A percentile compares a stretch with the other conserved stretches of the same genome.
These are phyloP conservation scores for Ophion obscuratus DNA, from an alignment of 2,888 invertebrate genomes.

Conservation along the genomic window DNA sequence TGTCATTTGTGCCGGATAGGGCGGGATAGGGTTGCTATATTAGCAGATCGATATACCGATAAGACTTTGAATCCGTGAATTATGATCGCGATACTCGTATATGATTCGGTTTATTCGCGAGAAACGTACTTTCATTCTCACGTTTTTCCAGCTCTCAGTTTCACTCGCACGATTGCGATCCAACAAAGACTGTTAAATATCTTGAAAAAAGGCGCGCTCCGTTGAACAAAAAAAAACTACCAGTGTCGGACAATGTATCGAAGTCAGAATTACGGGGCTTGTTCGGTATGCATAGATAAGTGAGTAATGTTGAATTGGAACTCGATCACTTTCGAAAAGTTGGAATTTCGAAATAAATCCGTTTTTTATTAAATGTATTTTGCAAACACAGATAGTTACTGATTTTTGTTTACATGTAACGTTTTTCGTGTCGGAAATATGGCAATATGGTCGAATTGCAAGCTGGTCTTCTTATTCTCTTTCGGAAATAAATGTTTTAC, in stretches of 20 bases:
- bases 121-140: constrained; percentile 1
- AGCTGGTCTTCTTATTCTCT: too few species aligned
- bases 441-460: too few species aligned
- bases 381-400: not conserved
- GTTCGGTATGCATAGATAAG: not conserved
- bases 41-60: constrained; percentile 56
- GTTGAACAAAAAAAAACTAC: not conserved
- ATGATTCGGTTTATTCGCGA: not conserved
- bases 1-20: constrained; percentile 61
- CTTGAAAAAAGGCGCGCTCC: not conserved
- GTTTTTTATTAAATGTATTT: not conserved
- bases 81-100: constrained; percentile 37
- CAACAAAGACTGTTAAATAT: not conserved
- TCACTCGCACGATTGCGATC: not conserved
- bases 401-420: too few species aligned
- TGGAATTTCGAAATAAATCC: too few species aligned
- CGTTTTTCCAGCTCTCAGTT: not conserved
- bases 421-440: too few species aligned
- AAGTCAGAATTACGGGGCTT: not conserved
- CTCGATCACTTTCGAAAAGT: not conserved
- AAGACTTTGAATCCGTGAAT: constrained; percentile 54
- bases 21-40: constrained; percentile 40
- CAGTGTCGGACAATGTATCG: not conserved
- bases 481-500: too few species aligned
- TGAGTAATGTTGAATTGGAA: not conserved